Evolutionary conservation across 2,797 vertebrate species (phyloP).

Genomic region (Lycodopsis pacificus): DNA sequence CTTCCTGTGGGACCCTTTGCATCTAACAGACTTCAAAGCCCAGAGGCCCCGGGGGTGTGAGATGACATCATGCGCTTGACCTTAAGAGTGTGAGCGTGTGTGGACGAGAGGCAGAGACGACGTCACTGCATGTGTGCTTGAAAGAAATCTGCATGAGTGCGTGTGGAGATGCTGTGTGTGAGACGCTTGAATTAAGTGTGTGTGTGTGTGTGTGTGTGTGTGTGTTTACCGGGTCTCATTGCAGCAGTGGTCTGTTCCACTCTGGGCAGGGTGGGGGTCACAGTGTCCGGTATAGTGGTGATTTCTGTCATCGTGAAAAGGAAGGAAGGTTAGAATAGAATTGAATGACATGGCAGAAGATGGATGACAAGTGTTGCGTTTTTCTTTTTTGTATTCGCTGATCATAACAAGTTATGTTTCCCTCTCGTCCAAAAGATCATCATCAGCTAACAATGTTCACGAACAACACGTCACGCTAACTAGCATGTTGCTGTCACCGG

Average conservation of each 20-base stretch:
- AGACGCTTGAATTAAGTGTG: conserved; percentile 4
- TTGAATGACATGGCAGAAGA: background rate
- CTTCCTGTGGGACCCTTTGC: conserved; percentile 69
- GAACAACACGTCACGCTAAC: background rate
- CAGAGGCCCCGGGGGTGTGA: conserved; percentile 48
- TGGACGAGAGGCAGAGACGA: conserved; percentile 19
- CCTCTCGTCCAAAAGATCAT: background rate
- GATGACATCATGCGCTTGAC: conserved; percentile 75
- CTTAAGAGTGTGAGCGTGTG: conserved; percentile 50
- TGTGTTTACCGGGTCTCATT: conserved; percentile 79
- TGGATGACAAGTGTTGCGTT: background rate
- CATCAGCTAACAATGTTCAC: background rate
- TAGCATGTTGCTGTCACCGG: background rate
- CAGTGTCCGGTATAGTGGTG: conserved; percentile 90
- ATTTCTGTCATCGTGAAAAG: conserved; percentile 81
- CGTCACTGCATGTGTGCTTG: conserved; percentile 13
- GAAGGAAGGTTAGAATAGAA: conserved; percentile 12
- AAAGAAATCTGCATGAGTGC: conserved; percentile 29
- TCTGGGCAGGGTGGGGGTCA: conserved; percentile 87
- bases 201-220: conserved; percentile 19
- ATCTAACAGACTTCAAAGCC: conserved; percentile 69
- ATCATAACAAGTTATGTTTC: background rate
- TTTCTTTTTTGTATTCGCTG: background rate
- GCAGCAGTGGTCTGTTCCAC: conserved; percentile 86
- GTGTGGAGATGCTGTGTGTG: background rate